Conservation (phyloP, 2,888 invertebrate species). For the Dolichopus griseipennis region DNA sequence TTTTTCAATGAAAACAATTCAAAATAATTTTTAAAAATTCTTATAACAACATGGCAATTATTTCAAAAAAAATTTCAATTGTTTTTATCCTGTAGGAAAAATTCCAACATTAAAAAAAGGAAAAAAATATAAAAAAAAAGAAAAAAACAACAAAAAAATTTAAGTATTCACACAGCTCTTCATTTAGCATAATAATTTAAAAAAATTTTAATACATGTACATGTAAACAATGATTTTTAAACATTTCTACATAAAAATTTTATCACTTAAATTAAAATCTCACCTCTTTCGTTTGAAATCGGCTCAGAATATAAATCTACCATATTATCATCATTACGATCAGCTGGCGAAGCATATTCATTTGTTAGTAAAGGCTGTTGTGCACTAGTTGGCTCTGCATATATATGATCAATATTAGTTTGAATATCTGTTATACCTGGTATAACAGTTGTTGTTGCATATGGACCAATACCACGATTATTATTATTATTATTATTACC, state of each 20-base stretch:
- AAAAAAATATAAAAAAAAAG: background rate
- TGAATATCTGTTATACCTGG: slow-evolving; percentile 15
- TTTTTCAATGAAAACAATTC: background rate
- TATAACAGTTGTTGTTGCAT: slow-evolving; percentile 18
- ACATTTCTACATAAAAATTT: background rate
- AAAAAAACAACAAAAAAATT: too few relatives aligned
- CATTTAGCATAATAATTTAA: too few relatives aligned
- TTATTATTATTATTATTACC: background rate
- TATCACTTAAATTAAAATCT: slow-evolving; percentile 15
- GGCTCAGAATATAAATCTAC: slow-evolving; percentile 36
- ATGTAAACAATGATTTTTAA: background rate
- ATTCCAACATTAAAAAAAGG: background rate
- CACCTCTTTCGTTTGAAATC: slow-evolving; percentile 33
- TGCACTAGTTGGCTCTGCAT: slow-evolving; percentile 34
- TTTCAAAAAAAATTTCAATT: background rate
- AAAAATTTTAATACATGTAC: too few relatives aligned
- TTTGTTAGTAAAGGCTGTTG: slow-evolving; percentile 33
- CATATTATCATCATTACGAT: slow-evolving; percentile 27
- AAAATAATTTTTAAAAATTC: background rate
- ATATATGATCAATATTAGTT: slow-evolving; percentile 32
- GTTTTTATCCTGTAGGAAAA: background rate
- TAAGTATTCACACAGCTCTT: too few relatives aligned
- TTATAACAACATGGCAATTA: background rate
- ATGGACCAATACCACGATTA: slow-evolving; percentile 13
- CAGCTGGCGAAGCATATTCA: slow-evolving; percentile 35